Evolutionary conservation across 2,888 invertebrate genomes (phyloP).

Genomic region (Atrina japonica): DNA sequence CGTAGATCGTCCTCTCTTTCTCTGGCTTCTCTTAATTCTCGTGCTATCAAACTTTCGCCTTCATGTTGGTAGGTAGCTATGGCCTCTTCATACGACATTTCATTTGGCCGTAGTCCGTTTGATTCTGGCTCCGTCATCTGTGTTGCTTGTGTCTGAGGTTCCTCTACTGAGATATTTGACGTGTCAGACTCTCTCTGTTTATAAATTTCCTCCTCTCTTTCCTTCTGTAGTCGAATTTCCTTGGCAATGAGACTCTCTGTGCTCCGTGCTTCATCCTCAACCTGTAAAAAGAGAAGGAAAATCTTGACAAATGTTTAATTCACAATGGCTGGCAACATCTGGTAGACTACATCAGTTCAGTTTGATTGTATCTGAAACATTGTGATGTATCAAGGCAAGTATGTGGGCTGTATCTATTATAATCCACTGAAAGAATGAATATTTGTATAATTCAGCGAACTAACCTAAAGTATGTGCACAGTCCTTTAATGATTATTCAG

Average conservation of each 20-base stretch:
- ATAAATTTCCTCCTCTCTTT: conserved; percentile 70
- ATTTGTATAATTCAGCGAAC: too few relatives aligned
- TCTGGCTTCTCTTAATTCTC: conserved; percentile 82
- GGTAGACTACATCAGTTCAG: too few relatives aligned
- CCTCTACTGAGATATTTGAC: conserved; percentile 6
- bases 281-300: too few relatives aligned
- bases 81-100: conserved; percentile 68
- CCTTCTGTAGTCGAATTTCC: conserved; percentile 75
- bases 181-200: conserved; percentile 48
- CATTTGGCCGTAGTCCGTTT: conserved; percentile 19
- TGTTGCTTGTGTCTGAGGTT: background rate
- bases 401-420: too few relatives aligned
- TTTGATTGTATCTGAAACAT: too few relatives aligned
- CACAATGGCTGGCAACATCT: background rate
- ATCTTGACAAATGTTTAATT: too few relatives aligned
- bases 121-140: conserved; percentile 12
- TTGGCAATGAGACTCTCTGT: conserved; percentile 75
- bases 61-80: conserved; percentile 67
- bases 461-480: too few relatives aligned
- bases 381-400: background rate
- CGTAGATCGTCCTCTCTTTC: conserved; percentile 82
- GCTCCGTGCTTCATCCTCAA: background rate
- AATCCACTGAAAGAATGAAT: too few relatives aligned
- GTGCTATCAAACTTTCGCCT: conserved; percentile 80
- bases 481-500: too few relatives aligned